phyloP scores from a whole-genome alignment of 2,888 invertebrate species.

The Yponomeuta malinellus region DNA sequence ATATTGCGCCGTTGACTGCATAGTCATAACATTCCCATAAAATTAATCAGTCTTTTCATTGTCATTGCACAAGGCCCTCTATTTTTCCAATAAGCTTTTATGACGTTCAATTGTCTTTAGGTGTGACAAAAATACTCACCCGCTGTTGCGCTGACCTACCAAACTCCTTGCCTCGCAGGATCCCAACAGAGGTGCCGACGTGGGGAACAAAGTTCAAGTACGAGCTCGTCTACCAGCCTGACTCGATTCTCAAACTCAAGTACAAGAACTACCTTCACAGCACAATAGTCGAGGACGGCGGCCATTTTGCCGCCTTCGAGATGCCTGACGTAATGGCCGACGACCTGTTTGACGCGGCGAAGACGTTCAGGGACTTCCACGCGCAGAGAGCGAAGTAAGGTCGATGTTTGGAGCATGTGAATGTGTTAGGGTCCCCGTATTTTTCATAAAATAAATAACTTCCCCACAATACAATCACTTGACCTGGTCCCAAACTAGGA shows the following conservation, averaged over 20 bases:
- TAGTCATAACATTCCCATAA: too few species aligned
- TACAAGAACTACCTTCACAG: conserved; percentile 81
- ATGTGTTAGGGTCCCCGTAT: neutral
- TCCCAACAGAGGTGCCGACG: conserved; percentile 81
- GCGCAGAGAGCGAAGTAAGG: conserved; percentile 7
- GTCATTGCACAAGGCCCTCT: too few species aligned
- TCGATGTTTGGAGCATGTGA: neutral
- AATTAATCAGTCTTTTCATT: too few species aligned
- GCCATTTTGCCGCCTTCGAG: conserved; percentile 92
- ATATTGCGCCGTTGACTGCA: too few species aligned
- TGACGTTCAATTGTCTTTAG: too few species aligned
- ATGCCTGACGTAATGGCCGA: conserved; percentile 81
- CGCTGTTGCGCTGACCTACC: too few species aligned
- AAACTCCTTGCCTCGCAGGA: conserved; percentile 47
- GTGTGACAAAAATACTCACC: neutral
- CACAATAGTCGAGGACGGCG: conserved; percentile 80
- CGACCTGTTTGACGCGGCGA: conserved; percentile 80
- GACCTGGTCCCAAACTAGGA: too few species aligned
- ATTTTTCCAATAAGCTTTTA: too few species aligned
- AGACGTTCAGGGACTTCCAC: conserved; percentile 54
- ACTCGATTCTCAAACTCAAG: conserved; percentile 74
- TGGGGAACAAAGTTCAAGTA: conserved; percentile 84
- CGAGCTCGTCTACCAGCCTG: conserved; percentile 78
- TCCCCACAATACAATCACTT: too few species aligned
- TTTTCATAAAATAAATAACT: neutral